Evolutionary conservation across 2,797 vertebrate genomes (phyloP), one percentile per base, ranked within the genome.

Genomic region (Taenioides sp.): DNA sequence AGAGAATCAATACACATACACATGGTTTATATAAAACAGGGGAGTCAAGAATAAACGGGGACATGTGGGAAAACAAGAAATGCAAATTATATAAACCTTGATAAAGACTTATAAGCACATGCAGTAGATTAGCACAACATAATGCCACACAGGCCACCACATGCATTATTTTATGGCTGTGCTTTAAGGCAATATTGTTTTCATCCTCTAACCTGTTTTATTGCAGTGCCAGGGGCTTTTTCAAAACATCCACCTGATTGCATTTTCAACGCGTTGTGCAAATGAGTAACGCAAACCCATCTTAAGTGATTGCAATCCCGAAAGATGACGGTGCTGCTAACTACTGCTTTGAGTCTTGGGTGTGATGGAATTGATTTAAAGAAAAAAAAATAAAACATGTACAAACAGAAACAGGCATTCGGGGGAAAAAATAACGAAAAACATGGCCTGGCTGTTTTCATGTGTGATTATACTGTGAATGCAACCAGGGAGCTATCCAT

Each of bases 401-500:
- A 52, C 78, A 69, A 23, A 34, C 54, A 79, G 67, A 74, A 47
- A 27, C 43, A 70, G 67, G 17, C 75, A 58, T 55, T 81, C 67
- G 65, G 66, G 23, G 47, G 27, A 49, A 78, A 58, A 76, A 77
- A 82, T 50, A 62, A 16, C 5, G n/a, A 40, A 40, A 69, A 80
- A 28, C 43, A 57, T 76, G 49, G 64, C n/a, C 4, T 40, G 55
- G 22, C 23, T 55, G 28, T 73, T 72, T 83, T 78, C 76, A 82
- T 75, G 69, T 82, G 85, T 85, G 85, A 87, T 83, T 79, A 84
- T 78, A 66, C 3, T 58, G 77, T 86, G 80, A 88, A 86, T 85
- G 81, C 80, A 10, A 83, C 80, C 73, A 72, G n/a, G 81, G 69
- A 80, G 84, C 89, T 91, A 37, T 90, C 91, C 88, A 0, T 84